Conservation (phyloP, 2,113 vertebrate species). For the Dryoscopus gambensis region DNA sequence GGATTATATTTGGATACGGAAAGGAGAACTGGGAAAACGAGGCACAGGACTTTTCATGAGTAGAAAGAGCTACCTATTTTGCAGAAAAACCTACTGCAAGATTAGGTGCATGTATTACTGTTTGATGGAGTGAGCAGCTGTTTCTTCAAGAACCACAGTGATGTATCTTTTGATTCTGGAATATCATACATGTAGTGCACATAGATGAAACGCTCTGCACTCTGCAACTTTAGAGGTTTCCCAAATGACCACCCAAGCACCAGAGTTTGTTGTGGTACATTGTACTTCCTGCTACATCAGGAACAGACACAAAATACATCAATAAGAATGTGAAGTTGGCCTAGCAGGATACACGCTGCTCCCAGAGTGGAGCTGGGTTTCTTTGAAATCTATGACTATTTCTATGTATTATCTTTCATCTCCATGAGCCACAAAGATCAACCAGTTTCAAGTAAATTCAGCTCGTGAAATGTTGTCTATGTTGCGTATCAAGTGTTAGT, state of each 20-base stretch:
- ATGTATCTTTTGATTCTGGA: background rate
- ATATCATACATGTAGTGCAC: fast-evolving
- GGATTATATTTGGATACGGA: background rate
- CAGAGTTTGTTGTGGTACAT: background rate
- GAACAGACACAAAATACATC: background rate
- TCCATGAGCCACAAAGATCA: background rate
- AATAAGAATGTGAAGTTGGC: background rate
- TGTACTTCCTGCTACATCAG: background rate
- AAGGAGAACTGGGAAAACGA: background rate
- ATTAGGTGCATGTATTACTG: background rate
- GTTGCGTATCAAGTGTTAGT: background rate
- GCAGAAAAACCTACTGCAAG: background rate
- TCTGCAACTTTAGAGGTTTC: background rate
- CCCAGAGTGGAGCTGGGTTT: background rate
- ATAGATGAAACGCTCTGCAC: background rate
- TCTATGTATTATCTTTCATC: background rate
- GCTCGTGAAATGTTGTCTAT: background rate
- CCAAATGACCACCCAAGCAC: background rate
- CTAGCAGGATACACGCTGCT: background rate
- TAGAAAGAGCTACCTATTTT: background rate
- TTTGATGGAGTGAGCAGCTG: background rate
- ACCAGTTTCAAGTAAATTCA: background rate
- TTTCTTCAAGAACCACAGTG: background rate
- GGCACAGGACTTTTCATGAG: background rate
- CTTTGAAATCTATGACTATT: background rate